phyloP scores from a whole-genome alignment of 2,888 invertebrate genomes.

The Dastarcus helophoroides region DNA sequence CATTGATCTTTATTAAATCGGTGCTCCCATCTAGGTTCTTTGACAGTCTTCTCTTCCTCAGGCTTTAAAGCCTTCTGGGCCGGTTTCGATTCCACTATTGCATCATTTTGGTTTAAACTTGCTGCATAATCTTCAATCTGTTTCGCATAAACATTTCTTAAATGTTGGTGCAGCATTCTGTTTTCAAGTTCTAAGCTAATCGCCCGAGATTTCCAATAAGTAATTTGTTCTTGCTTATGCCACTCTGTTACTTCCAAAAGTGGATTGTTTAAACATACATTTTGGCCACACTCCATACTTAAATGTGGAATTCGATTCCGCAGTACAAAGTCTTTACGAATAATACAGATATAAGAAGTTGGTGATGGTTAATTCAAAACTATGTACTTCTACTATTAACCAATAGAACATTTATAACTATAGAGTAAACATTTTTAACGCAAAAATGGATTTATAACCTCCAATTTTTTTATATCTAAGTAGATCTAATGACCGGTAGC shows the following conservation, averaged over 20 bases:
- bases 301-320: no score
- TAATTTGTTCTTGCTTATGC: constrained; percentile 46
- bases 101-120: constrained; percentile 12
- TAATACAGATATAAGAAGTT: no score
- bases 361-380: no score
- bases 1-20: constrained; percentile 20
- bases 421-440: no score
- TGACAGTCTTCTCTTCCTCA: constrained; percentile 7
- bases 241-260: constrained; percentile 30
- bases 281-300: constrained; percentile 22
- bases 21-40: constrained; percentile 1
- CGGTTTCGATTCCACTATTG: constrained; percentile 12
- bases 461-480: no score
- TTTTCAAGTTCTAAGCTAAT: constrained; percentile 48
- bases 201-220: constrained; percentile 51
- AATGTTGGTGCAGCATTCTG: constrained; percentile 41
- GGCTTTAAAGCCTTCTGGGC: constrained; percentile 10
- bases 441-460: no score
- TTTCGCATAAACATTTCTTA: constrained; percentile 31
- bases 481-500: no score
- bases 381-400: no score
- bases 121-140: constrained; percentile 20
- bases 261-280: constrained; percentile 13
- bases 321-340: no score
- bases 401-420: no score